Conservation (phyloP, 2,113 vertebrate species). For the Orthonyx spaldingii region DNA sequence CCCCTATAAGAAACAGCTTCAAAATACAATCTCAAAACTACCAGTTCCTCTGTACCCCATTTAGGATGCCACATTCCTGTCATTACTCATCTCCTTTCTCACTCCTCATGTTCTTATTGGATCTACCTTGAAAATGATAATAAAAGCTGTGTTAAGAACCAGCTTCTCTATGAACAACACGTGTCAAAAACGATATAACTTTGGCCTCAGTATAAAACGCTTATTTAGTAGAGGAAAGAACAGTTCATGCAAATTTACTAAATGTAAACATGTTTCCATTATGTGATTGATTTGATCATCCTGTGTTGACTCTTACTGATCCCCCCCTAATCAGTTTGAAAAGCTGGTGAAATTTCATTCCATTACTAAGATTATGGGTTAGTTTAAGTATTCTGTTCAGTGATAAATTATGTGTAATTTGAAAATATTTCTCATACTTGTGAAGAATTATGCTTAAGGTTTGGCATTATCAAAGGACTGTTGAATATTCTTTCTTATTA, state of each 20-base stretch:
- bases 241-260: background rate
- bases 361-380: background rate
- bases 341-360: background rate
- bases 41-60: background rate
- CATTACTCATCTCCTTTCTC: background rate
- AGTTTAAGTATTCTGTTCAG: background rate
- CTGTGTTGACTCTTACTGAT: background rate
- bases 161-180: background rate
- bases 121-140: background rate
- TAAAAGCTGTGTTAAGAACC: background rate
- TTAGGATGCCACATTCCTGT: background rate
- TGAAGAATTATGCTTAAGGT: background rate
- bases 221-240: background rate
- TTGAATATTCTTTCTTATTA: background rate
- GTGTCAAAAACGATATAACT: background rate
- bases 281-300: background rate
- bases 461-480: background rate
- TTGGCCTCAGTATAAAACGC: background rate
- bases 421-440: background rate
- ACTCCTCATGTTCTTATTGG: background rate
- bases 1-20: background rate
- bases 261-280: background rate
- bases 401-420: background rate
- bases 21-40: background rate
- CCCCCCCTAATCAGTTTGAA: background rate